Base-by-base conservation (phyloP, 1,140 invertebrate species). In the Rhagoletis zephyria region DNA sequence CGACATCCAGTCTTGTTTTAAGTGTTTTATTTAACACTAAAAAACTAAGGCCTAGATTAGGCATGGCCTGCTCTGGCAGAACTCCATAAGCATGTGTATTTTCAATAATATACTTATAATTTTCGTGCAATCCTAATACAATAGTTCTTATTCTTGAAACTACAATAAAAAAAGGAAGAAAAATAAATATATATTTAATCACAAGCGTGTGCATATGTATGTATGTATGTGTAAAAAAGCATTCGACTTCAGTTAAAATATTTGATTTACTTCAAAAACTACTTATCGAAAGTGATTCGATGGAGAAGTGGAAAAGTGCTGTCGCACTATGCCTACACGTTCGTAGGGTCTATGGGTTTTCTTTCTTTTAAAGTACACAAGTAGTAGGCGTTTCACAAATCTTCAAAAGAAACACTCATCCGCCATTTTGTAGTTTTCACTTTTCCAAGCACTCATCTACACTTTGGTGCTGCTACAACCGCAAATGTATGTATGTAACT, bases 361-460 rank as follows among this genome's bases (percentile, higher is more conserved):
- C 74, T 56, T 81, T 9, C 45, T 30, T 81, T 81, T 81, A 16
- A 77, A 77, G 65, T 19, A 10, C 19, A 30, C 51, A 56, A 56
- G 48, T 56, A 4, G 48, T 16, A 19, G 48, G 48, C 48, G 45
- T 56, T 74, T 81, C 56, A 19, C 45, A 14, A 56, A 30, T 81
- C 74, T 56, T 81, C 74, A 81, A 81, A 81, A 48, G 16, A 59
- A 40, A 56, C 74, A 81, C 74, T 81, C 48, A 16, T 81, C 48
- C 74, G 74, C 74, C 48, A 56, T 81, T 56, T 56, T 81, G 19
- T 56, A 81, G 74, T 81, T 81, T 51, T 81, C 48, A 56, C 74
- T 81, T 81, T 56, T 74, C 12, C 12, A 6, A 74, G 40, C 67
- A 81, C 48, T 51, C 74, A 56, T 59, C 48, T 19, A 5, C 12